Evolutionary conservation across 2,888 invertebrate genomes (phyloP).

Genomic region (Steinernema carpocapsae): DNA sequence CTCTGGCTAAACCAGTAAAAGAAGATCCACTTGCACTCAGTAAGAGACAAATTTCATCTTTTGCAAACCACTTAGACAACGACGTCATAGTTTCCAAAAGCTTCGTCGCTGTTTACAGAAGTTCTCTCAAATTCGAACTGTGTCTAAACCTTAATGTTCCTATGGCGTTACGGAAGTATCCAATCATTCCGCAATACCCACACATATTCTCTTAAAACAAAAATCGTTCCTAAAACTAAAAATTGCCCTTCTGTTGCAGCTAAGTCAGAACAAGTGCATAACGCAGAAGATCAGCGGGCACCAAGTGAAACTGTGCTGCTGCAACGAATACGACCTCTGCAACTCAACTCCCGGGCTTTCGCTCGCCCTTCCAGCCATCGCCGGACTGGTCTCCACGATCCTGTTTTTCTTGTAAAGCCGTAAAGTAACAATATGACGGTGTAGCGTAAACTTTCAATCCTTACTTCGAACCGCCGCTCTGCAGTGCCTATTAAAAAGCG

Average conservation of each 20-base stretch:
- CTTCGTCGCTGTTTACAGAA: no score
- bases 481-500: not conserved
- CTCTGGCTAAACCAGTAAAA: no score
- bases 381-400: not conserved
- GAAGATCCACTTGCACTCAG: no score
- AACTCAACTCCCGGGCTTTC: slow-evolving; percentile 33
- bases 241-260: slow-evolving; percentile 33
- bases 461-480: not conserved
- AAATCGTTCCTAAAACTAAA: not conserved
- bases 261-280: slow-evolving; percentile 41
- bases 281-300: slow-evolving; percentile 41
- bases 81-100: no score
- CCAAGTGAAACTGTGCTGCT: slow-evolving; percentile 44
- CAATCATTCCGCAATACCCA: not conserved
- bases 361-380: not conserved
- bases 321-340: slow-evolving; percentile 45
- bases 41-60: no score
- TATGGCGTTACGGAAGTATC: not conserved
- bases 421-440: not conserved
- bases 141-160: no score
- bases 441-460: not conserved
- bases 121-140: no score
- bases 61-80: no score
- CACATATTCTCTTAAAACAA: no score
- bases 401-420: not conserved